Conservation (phyloP, 2,113 vertebrate species). For the Colossoma macropomum region DNA sequence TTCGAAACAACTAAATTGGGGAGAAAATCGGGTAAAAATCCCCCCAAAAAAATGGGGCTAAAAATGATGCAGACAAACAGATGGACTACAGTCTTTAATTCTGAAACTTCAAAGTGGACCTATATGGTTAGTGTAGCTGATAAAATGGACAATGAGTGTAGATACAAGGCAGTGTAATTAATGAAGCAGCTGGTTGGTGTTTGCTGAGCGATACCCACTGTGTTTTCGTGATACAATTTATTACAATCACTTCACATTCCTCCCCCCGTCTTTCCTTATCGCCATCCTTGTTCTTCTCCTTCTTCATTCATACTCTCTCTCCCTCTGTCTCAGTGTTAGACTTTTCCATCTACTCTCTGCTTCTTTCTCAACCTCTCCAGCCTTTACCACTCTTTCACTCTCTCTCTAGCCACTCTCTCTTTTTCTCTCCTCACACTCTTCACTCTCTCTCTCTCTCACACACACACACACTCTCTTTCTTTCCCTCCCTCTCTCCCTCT, state of each 20-base stretch:
- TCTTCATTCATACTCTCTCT: not conserved
- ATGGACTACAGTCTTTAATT: no score
- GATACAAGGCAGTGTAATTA: no score
- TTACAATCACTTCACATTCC: not conserved
- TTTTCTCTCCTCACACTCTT: slow-evolving; percentile 5
- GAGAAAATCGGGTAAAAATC: no score
- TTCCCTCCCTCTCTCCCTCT: slow-evolving; percentile 35
- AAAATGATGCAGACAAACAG: no score
- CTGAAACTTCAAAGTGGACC: no score
- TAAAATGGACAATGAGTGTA: no score
- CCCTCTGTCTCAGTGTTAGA: not conserved
- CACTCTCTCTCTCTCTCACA: slow-evolving; percentile 27
- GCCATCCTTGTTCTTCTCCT: not conserved
- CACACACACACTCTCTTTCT: not conserved
- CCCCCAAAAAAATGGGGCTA: no score
- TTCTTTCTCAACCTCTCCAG: slow-evolving; percentile 12
- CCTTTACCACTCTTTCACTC: slow-evolving; percentile 16
- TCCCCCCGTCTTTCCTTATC: not conserved
- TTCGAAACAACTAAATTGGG: no score
- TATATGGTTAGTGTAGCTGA: no score
- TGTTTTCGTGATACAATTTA: no score
- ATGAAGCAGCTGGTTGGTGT: no score
- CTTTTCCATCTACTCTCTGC: slow-evolving; percentile 13
- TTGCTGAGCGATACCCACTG: no score
- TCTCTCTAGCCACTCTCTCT: slow-evolving; percentile 8